Base-by-base conservation (phyloP, 2,113 vertebrate species). In the Trachemys scripta region DNA sequence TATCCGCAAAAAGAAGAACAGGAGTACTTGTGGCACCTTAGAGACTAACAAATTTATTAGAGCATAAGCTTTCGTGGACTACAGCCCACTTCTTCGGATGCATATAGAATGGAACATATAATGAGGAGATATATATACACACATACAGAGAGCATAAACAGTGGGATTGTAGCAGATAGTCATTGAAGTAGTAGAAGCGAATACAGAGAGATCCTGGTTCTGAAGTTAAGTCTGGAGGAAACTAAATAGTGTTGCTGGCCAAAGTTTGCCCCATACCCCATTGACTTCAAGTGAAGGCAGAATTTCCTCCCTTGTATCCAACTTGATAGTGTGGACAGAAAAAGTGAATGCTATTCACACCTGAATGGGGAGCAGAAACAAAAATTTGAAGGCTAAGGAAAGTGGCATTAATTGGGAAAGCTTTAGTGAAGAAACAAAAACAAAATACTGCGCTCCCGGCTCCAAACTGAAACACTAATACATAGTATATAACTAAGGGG, bases 301-400 rank as follows among this genome's bases (percentile, higher is more conserved):
- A 87, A 80, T 82, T 87, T 93, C 11, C 12, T 8, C 79, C 24
- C 38, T 59, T 86, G n/a, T 8, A 25, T 45, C 75, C 25, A 14
- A 14, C 24, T 47, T 78, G 11, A 78, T 29, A 47, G 3, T 49
- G 6, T 13, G 20, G 56, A 54, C 45, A 1, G 82, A 13, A 12
- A 8, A 4, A 13, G 22, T 0, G 1, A 78, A 19, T 90, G 78
- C 27, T 49, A 0, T 59, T 85, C 47, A 54, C 9, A 50, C 11
- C 12, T 47, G 13, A n/a, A n/a, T 38, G n/a, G 62, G 80, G 85
- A 97, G 94, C 35, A 35, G 83, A 96, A 96, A 90, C 2, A 24
- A 42, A 89, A 85, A 56, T 75, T 82, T 35, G 59, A 59, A 89
- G 42, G 22, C 6, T 91, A 51, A 20, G 45, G 14, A 84, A 80